A percentile compares a stretch with the other conserved stretches of the same genome.
Evolutionary conservation across 2,888 invertebrate genomes (phyloP).

Genomic region (Drosophila bunnanda): DNA sequence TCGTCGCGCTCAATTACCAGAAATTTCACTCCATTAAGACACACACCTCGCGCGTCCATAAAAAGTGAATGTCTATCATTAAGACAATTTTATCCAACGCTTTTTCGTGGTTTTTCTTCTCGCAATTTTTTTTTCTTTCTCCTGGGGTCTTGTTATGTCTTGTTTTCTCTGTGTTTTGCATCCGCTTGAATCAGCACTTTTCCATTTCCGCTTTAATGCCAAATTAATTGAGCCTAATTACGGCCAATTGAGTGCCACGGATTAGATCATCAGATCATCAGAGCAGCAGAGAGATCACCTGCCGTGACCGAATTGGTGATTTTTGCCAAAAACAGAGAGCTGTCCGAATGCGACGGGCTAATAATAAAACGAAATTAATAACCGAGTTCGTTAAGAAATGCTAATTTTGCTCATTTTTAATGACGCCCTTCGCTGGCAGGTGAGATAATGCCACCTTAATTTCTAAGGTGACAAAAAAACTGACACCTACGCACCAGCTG

Average conservation of each 20-base stretch:
- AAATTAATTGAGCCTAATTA: constrained; percentile 77
- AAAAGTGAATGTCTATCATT: constrained; percentile 80
- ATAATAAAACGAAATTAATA: constrained; percentile 50
- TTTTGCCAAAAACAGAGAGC: constrained; percentile 25
- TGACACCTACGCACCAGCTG: constrained; percentile 33
- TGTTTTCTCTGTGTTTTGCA: constrained; percentile 36
- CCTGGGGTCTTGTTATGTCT: constrained; percentile 10
- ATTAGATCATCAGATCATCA: constrained; percentile 54
- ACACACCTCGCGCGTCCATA: constrained; percentile 68
- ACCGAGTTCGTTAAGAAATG: constrained; percentile 58
- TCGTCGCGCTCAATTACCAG: constrained; percentile 74
- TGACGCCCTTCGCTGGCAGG: constrained; percentile 28
- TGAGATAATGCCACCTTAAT: constrained; percentile 25
- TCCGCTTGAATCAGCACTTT: constrained; percentile 47
- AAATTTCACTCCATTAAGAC: constrained; percentile 79
- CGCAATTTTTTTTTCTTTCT: constrained; percentile 21
- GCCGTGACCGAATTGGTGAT: constrained; percentile 49
- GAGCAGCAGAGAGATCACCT: constrained; percentile 26
- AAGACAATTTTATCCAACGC: constrained; percentile 51
- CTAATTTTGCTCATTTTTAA: constrained; percentile 53
- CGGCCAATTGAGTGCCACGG: constrained; percentile 54
- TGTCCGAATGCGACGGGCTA: constrained; percentile 15
- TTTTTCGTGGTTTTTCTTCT: constrained; percentile 9
- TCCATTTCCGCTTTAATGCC: constrained; percentile 74
- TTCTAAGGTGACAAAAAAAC: constrained; percentile 37